Evolutionary conservation across 2,113 vertebrate genomes (phyloP).

Genomic region (Neogale vison): DNA sequence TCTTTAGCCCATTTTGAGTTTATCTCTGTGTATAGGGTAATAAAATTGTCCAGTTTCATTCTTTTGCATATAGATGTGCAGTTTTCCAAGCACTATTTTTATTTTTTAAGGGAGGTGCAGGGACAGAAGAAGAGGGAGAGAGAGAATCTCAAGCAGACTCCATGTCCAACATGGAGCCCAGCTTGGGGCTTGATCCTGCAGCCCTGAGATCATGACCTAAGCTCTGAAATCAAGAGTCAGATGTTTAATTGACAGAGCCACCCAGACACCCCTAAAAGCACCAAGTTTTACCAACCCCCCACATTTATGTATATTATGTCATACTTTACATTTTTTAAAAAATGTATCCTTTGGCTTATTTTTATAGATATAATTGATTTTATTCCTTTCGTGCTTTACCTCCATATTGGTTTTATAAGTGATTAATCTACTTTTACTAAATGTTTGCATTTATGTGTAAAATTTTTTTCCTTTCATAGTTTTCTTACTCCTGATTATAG

Average conservation of each 20-base stretch:
- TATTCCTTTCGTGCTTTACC: not conserved
- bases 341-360: not conserved
- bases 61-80: not conserved
- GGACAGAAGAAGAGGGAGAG: not conserved
- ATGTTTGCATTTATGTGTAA: not conserved
- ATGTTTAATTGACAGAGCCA: not conserved
- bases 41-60: not conserved
- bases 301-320: not conserved
- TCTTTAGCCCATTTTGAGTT: not conserved
- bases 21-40: not conserved
- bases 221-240: not conserved
- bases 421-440: not conserved
- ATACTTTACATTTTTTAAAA: not conserved
- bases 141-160: not conserved
- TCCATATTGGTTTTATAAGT: not conserved
- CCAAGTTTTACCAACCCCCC: not conserved
- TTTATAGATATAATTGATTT: not conserved
- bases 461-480: not conserved
- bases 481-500: not conserved
- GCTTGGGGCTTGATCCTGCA: not conserved
- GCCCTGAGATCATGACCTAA: not conserved
- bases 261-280: not conserved
- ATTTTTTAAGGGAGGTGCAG: not conserved
- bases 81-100: not conserved
- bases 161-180: not conserved